Evolutionary conservation across 30 jellyfish, hydroid and myxozoan genomes (phyloP).

Genomic region (Hydra vulgaris): DNA sequence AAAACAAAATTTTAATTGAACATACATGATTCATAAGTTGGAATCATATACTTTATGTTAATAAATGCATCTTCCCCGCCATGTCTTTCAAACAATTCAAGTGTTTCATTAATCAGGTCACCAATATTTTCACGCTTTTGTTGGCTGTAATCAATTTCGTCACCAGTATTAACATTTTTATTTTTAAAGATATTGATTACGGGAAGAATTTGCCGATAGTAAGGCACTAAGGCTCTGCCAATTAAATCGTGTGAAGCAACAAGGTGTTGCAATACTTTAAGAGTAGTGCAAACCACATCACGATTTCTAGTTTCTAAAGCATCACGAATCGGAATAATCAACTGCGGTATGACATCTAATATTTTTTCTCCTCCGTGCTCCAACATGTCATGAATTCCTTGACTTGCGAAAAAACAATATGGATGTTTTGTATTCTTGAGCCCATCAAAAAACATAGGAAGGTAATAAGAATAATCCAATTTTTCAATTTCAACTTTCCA

Average conservation of each 20-base stretch:
- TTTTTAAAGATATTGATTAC: slow-evolving; percentile 65
- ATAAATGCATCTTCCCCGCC: slow-evolving; percentile 98
- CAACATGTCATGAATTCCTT: slow-evolving; percentile 93
- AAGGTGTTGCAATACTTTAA: slow-evolving; percentile 73
- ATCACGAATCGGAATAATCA: slow-evolving; percentile 79
- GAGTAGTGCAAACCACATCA: slow-evolving; percentile 70
- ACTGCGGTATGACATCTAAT: slow-evolving; percentile 83
- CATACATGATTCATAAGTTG: slow-evolving; percentile 92
- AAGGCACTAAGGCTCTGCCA: slow-evolving; percentile 94
- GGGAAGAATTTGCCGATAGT: slow-evolving; percentile 85
- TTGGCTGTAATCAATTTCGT: slow-evolving; percentile 85
- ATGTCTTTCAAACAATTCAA: slow-evolving; percentile 70
- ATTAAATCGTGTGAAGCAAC: slow-evolving; percentile 72
- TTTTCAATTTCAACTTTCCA: slow-evolving; percentile 98
- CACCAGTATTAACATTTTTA: slow-evolving; percentile 79
- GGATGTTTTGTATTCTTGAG: slow-evolving; percentile 78
- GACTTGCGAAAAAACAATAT: slow-evolving; percentile 76
- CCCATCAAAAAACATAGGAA: slow-evolving; percentile 91
- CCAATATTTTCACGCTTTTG: slow-evolving; percentile 88
- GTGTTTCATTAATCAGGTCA: slow-evolving; percentile 79
- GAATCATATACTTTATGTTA: slow-evolving; percentile 86
- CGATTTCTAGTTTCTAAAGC: slow-evolving; percentile 77
- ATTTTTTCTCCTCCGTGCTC: slow-evolving; percentile 90
- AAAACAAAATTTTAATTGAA: slow-evolving; percentile 24
- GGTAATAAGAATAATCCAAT: slow-evolving; percentile 75